Evolutionary conservation across 2,797 vertebrate species (phyloP).

Genomic region (Cyclopterus lumpus): DNA sequence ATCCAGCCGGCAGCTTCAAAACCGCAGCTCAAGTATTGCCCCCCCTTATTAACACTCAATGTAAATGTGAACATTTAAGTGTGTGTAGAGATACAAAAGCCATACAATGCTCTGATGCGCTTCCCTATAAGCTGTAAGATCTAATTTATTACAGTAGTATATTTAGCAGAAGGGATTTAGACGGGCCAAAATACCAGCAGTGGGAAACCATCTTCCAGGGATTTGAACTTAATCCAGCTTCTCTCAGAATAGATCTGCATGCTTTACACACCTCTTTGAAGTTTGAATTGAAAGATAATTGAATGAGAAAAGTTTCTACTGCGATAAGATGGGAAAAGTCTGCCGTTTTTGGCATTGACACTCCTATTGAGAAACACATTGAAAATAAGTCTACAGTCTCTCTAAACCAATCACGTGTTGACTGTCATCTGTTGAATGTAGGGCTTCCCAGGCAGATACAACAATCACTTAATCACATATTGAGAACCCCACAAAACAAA

Average conservation of each 20-base stretch:
- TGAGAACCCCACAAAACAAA: constrained; percentile 26
- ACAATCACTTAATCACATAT: constrained; percentile 9
- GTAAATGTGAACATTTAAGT: no score
- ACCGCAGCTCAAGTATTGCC: constrained; percentile 2
- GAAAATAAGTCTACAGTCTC: neutral
- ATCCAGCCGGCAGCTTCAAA: constrained; percentile 6
- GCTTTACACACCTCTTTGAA: constrained; percentile 72
- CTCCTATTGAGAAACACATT: constrained; percentile 15
- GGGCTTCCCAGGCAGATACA: constrained; percentile 19
- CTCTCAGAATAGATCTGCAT: constrained; percentile 64
- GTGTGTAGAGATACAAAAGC: constrained; percentile 2
- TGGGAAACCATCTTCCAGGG: constrained; percentile 67
- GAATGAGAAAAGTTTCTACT: constrained; percentile 56
- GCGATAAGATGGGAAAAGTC: constrained; percentile 33
- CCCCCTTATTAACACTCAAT: neutral
- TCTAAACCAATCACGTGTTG: constrained; percentile 9
- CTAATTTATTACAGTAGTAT: constrained; percentile 39
- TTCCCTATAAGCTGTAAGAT: constrained; percentile 1
- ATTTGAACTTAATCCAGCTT: constrained; percentile 79
- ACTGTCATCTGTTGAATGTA: neutral
- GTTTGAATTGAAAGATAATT: constrained; percentile 73
- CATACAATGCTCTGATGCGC: constrained; percentile 9
- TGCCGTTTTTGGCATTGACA: constrained; percentile 5
- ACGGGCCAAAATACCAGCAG: constrained; percentile 55
- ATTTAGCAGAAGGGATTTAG: constrained; percentile 65